Conservation (phyloP, 92 coral and sea anemone species). For the Micromussa lordhowensis region DNA sequence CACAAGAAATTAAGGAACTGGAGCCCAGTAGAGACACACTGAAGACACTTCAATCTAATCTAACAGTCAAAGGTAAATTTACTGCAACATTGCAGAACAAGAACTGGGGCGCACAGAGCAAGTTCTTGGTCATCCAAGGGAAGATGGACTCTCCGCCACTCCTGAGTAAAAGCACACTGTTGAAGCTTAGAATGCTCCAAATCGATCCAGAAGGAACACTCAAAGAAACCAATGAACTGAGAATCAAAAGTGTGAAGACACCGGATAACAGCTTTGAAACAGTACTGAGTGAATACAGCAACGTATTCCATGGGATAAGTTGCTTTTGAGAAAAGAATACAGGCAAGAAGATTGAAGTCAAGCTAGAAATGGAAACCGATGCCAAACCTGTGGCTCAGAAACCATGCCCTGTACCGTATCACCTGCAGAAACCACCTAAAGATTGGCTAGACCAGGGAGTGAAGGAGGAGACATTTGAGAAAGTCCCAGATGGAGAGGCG, state of each 20-base stretch:
- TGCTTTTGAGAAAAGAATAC: neutral
- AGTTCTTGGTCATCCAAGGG: no score
- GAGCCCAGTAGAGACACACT: no score
- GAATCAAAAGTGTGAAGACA: constrained; percentile 28
- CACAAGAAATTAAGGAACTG: no score
- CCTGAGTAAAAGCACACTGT: no score
- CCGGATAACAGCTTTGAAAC: constrained; percentile 11
- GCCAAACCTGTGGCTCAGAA: constrained; percentile 64
- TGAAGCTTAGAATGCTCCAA: constrained; percentile 59
- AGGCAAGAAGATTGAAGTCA: no score
- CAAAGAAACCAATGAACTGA: constrained; percentile 50
- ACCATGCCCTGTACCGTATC: constrained; percentile 46
- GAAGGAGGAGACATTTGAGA: constrained; percentile 10
- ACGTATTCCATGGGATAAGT: neutral
- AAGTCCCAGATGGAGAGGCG: neutral
- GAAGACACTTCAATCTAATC: no score
- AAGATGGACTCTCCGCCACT: no score
- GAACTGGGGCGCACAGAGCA: no score
- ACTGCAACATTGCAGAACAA: no score
- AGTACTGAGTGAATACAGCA: constrained; percentile 22
- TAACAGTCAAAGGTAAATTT: no score
- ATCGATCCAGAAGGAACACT: constrained; percentile 65
- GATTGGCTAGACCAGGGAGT: constrained; percentile 52
- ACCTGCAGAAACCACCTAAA: constrained; percentile 49
- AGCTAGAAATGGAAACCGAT: no score